Conservation (phyloP, 2,797 vertebrate genomes). For the Galagoides demidoff region DNA sequence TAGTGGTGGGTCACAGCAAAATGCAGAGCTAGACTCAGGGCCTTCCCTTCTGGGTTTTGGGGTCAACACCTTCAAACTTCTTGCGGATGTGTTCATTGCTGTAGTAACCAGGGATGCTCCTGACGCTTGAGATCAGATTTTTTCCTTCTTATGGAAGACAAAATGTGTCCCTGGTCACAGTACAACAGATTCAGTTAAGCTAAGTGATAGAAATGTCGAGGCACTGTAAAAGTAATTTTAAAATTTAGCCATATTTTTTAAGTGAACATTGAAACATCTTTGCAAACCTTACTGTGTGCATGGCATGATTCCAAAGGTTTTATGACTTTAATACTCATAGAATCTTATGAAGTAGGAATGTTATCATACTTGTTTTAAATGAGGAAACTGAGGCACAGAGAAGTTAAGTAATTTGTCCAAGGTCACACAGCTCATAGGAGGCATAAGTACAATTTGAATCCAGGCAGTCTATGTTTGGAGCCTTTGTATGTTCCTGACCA, state of each 20-base stretch:
- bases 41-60: background rate
- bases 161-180: conserved; percentile 29
- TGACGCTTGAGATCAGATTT: conserved; percentile 60
- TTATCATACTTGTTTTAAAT: conserved; percentile 41
- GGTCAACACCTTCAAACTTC: background rate
- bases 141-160: conserved; percentile 63
- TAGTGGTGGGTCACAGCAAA: background rate
- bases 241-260: conserved; percentile 58
- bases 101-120: background rate
- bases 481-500: background rate
- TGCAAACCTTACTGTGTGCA: conserved; percentile 11
- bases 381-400: conserved; percentile 34
- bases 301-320: background rate
- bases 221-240: background rate
- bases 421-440: background rate
- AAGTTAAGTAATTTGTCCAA: conserved; percentile 29
- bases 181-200: conserved; percentile 13
- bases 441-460: background rate
- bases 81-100: conserved; percentile 17
- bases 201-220: conserved; percentile 34
- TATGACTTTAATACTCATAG: conserved; percentile 30
- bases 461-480: background rate
- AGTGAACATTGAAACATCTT: conserved; percentile 23
- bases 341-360: background rate
- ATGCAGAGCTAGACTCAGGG: background rate